Percentiles rank a stretch among this genome's conserved stretches.
These are phyloP conservation scores for Prionailurus viverrinus DNA, from an alignment of 2,113 vertebrate genomes.

Conservation along the genomic window DNA sequence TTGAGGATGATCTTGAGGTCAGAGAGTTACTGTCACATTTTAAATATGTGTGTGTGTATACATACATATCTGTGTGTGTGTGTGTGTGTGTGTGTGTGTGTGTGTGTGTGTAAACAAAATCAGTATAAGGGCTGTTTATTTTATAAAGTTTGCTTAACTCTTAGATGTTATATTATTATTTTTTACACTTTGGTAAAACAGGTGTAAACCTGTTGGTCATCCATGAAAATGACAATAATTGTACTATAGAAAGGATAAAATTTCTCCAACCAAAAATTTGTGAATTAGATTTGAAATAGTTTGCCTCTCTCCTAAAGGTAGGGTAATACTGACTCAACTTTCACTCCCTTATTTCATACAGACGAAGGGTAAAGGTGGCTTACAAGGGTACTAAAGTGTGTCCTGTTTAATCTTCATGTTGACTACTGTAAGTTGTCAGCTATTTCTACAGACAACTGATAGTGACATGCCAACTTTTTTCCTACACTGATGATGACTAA, in stretches of 20 bases:
- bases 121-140: neutral
- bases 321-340: neutral
- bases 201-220: neutral
- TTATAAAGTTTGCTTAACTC: neutral
- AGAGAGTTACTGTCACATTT: neutral
- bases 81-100: neutral
- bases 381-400: neutral
- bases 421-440: neutral
- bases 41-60: neutral
- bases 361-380: neutral
- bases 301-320: neutral
- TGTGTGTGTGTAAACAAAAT: neutral
- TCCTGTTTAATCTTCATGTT: conserved; percentile 12
- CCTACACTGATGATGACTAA: neutral
- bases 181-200: neutral
- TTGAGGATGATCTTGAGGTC: neutral
- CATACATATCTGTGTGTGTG: too few relatives aligned
- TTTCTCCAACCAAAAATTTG: neutral
- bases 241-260: neutral
- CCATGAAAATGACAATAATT: neutral
- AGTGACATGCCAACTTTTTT: conserved; percentile 44
- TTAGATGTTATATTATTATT: neutral
- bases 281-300: neutral
- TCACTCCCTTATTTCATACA: neutral
- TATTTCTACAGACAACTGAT: conserved; percentile 36